A percentile compares a stretch with the other conserved stretches of the same genome.
Conservation (phyloP, 2,888 invertebrate genomes). For the Ichneumon xanthorius region DNA sequence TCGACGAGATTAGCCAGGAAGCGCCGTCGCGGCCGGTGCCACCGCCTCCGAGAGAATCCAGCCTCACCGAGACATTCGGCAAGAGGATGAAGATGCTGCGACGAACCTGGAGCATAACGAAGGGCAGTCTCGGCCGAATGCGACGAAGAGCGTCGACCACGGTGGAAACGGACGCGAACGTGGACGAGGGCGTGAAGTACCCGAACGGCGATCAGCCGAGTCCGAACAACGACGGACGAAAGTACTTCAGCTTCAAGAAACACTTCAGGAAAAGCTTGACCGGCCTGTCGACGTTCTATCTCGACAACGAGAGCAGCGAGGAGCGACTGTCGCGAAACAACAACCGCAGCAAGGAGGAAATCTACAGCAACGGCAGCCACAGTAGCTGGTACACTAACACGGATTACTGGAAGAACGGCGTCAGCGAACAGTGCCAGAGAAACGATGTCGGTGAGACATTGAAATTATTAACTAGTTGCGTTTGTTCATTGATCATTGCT, state of each 20-base stretch:
- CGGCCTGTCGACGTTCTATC: conserved; percentile 82
- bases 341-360: conserved; percentile 71
- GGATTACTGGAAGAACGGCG: conserved; percentile 64
- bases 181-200: conserved; percentile 61
- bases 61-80: conserved; percentile 79
- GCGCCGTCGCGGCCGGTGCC: conserved; percentile 80
- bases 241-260: conserved; percentile 80
- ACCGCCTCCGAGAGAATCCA: conserved; percentile 80
- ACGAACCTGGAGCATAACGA: conserved; percentile 83
- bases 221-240: conserved; percentile 70
- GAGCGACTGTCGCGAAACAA: conserved; percentile 43
- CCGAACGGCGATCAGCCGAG: conserved; percentile 65
- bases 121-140: conserved; percentile 81
- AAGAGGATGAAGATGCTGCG: conserved; percentile 81
- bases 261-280: conserved; percentile 77
- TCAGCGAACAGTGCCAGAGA: conserved; percentile 62
- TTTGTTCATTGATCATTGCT: background rate
- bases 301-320: conserved; percentile 71
- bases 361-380: conserved; percentile 74
- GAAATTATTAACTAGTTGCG: background rate
- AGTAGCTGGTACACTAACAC: conserved; percentile 73
- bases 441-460: conserved; percentile 58
- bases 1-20: conserved; percentile 60
- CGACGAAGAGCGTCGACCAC: conserved; percentile 75
- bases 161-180: conserved; percentile 63